Evolutionary conservation across 2,113 vertebrate genomes (phyloP), one percentile per base, ranked within the genome.

Genomic region (Halcyon senegalensis): DNA sequence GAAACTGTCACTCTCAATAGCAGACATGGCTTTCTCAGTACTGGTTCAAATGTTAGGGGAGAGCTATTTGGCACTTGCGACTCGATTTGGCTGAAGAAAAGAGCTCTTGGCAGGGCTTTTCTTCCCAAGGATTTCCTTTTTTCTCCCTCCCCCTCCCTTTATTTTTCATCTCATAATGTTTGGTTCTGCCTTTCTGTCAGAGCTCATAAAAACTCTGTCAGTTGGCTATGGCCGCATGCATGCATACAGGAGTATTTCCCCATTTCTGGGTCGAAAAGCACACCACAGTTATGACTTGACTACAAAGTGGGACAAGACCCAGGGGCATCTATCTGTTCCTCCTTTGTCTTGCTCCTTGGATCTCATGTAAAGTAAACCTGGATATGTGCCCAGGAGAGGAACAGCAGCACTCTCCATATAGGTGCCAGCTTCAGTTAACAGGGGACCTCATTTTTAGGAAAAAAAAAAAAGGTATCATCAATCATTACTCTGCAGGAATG

Each of bases 251-350:
- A 10, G 27, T 76, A 73, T 88, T 88, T 88, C 28, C 66, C 62
- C 20, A 59, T 76, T 96, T 94, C 89, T 89, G 62, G 62, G 64
- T 76, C 0, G 0, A 94, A 87, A 89, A 94, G 53, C 56, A 84
- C 16, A 68, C 30, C 58, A 56, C 18, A 63, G 87, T 75, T 75
- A 87, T 6, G 53, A 91, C 73, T 89, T 90, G 48, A 94, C 33
- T 82, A 84, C 66, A 37, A 96, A 96, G 68, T 96, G 69, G 94
- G 77, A 95, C 94, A 78, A 89, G 91, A 84, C 80, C 35, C 94
- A 91, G 20, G 56, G 87, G 87, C 48, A 90, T 81, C 50, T 92
- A 35, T 85, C 50, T 46, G 16, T 46, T 94, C 82, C 58, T 89
- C 56, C n/a, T 92, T 73, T 13, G 0, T 84, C 56, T 72, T 64